Evolutionary conservation across 2,797 vertebrate species (phyloP).

Genomic region (Pseudochirops corinnae): DNA sequence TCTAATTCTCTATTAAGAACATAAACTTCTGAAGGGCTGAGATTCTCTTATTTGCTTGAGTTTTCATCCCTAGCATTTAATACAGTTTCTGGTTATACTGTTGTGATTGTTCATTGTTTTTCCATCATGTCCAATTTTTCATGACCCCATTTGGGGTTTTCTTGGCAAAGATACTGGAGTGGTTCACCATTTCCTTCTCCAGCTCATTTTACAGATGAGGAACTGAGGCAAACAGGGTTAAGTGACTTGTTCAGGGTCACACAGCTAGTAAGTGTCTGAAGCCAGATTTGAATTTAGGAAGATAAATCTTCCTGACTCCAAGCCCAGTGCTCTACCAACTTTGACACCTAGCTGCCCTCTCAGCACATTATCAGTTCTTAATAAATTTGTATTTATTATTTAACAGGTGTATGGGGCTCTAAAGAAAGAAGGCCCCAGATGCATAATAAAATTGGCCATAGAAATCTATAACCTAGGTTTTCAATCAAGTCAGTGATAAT

Average conservation of each 20-base stretch:
- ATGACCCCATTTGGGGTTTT: not conserved
- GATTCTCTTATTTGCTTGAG: not conserved
- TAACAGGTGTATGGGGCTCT: too few relatives aligned
- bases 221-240: not conserved
- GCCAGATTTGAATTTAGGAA: too few relatives aligned
- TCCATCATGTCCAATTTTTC: not conserved
- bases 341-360: too few relatives aligned
- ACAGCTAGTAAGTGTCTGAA: not conserved
- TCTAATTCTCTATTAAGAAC: not conserved
- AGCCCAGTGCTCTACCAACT: too few relatives aligned
- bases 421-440: too few relatives aligned
- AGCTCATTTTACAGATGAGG: not conserved
- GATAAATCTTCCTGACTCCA: too few relatives aligned
- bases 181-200: not conserved
- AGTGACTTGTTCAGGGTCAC: not conserved
- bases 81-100: not conserved
- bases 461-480: too few relatives aligned
- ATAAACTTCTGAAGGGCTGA: not conserved
- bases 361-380: too few relatives aligned
- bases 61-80: not conserved
- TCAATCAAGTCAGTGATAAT: too few relatives aligned
- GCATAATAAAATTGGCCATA: too few relatives aligned
- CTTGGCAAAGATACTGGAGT: not conserved
- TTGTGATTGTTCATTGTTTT: not conserved
- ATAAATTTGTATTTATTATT: too few relatives aligned